Base-by-base conservation (phyloP, 2,888 invertebrate genomes). In the Chymomyza caudatula region DNA sequence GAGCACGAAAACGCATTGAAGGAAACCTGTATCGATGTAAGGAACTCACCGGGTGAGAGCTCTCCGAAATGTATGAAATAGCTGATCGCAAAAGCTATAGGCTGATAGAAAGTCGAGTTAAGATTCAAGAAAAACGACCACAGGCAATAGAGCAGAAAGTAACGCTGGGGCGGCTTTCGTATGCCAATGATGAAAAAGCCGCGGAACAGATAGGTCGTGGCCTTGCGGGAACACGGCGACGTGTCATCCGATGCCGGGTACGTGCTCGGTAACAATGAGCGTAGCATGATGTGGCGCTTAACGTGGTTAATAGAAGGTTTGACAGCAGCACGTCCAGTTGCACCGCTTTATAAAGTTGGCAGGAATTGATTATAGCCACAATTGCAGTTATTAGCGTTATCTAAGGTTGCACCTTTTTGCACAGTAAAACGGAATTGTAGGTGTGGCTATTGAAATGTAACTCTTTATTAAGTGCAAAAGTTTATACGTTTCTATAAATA, bases 11-110 rank as follows among this genome's bases (percentile, higher is more conserved):
- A 56, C 8, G 65, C 59, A 22, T 71, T 74, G 1, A 74, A 55
- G 17, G 64, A 67, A 20, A 70, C 60, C 37, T 74, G 74, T 5
- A 74, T 55, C 0, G 73, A 71, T 1, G 76, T 71, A 0, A 77
- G 47, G 8, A 77, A 71, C 43, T 73, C 65, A 25, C 63, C 68
- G 0, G 70, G 65, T 13, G 25, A 58, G 23, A 73, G 65, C 19
- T 47, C 47, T 5, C 53, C 65, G 1, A 62, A 43, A 6, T 56
- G 42, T n/a, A 20, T 44, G 4, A 43, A 2, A 15, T 43, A 56
- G 11, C 56, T 56, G 6, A 22, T 43, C 2, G 19, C n/a, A n/a
- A 56, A 13, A n/a, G 20, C 43, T 22, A 56, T 69, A 8, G 69
- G 62, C 13, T 47, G 15, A 15, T 53, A 25, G 2, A 63, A 11